phyloP scores from a whole-genome alignment of 1,140 invertebrate genomes.

The Hylaeus anthracinus region DNA sequence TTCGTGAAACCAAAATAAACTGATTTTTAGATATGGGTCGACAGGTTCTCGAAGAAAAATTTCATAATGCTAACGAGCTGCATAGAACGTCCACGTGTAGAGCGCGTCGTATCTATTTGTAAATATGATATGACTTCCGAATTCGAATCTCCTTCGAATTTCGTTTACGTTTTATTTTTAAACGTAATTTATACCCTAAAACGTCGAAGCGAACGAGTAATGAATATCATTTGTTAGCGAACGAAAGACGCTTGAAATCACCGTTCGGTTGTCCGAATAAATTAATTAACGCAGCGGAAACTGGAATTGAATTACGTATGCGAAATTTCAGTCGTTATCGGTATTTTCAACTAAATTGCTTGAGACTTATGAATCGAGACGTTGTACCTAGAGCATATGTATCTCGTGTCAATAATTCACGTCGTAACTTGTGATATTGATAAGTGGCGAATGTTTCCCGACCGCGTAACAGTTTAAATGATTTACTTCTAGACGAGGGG shows the following conservation, averaged over 20 bases:
- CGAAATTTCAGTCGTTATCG: background rate
- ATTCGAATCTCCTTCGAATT: no score
- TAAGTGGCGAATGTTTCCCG: background rate
- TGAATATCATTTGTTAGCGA: background rate
- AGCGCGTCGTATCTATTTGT: no score
- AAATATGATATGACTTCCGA: no score
- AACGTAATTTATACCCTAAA: no score
- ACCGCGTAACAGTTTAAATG: slow-evolving; percentile 5
- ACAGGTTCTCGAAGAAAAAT: background rate
- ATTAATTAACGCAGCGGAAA: slow-evolving; percentile 1
- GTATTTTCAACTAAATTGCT: background rate
- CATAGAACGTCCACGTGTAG: no score
- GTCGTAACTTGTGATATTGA: slow-evolving; percentile 1
- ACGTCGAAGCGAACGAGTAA: no score
- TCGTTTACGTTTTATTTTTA: background rate
- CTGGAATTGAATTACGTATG: background rate
- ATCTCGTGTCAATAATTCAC: slow-evolving; percentile 10
- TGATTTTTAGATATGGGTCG: background rate
- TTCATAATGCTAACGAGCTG: background rate
- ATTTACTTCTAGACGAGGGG: slow-evolving; percentile 3
- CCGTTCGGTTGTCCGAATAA: background rate
- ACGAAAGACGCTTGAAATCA: background rate
- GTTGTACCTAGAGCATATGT: background rate
- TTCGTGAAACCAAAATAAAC: background rate
- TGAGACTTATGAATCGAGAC: background rate